phyloP scores from a whole-genome alignment of 2,888 invertebrate species.

The Archips crataeganus region DNA sequence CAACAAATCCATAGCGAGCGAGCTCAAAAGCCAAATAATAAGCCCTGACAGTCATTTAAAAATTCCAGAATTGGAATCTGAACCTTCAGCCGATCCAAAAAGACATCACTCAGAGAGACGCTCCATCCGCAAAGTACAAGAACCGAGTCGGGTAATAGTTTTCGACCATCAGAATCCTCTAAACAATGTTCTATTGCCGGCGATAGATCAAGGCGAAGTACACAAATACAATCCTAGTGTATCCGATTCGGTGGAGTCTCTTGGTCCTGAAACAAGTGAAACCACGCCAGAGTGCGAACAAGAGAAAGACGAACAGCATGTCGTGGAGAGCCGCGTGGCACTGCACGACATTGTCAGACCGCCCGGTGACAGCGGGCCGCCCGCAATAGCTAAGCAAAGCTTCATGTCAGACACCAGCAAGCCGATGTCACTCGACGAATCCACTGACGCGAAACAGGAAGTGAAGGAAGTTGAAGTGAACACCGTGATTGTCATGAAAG shows the following conservation, averaged over 20 bases:
- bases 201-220: conserved; percentile 50
- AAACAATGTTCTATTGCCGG: conserved; percentile 66
- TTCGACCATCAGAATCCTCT: conserved; percentile 74
- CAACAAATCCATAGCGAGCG: conserved; percentile 30
- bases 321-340: conserved; percentile 38
- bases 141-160: conserved; percentile 52
- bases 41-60: not conserved
- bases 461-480: conserved; percentile 63
- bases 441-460: conserved; percentile 49
- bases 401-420: conserved; percentile 49
- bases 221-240: conserved; percentile 63
- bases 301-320: conserved; percentile 40
- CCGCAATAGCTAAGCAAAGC: conserved; percentile 44
- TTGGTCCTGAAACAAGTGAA: conserved; percentile 26
- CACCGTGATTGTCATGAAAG: conserved; percentile 72
- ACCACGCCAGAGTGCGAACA: conserved; percentile 41
- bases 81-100: not conserved
- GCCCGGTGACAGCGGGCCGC: conserved; percentile 47
- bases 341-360: conserved; percentile 41
- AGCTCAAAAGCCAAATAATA: conserved; percentile 20
- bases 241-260: conserved; percentile 34
- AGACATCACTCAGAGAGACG: not conserved
- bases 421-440: conserved; percentile 53
- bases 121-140: not conserved
- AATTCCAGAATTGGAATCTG: not conserved